Conservation (phyloP, 2,113 vertebrate genomes). For the Tapirus terrestris region DNA sequence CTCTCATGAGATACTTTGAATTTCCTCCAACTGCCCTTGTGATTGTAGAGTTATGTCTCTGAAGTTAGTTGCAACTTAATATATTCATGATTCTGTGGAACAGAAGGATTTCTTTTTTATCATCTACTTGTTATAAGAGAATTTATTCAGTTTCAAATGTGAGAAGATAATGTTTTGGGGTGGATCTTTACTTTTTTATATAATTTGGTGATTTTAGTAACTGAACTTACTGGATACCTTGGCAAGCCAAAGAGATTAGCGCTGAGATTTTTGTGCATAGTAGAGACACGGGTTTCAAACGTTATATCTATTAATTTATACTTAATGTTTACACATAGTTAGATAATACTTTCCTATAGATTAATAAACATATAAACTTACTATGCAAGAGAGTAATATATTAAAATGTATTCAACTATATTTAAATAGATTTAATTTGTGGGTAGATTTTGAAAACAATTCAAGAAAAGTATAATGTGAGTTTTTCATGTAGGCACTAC, state of each 20-base stretch:
- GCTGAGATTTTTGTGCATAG: background rate
- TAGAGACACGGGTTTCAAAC: background rate
- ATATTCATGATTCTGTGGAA: background rate
- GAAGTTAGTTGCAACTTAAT: background rate
- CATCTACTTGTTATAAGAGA: background rate
- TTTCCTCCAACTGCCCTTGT: background rate
- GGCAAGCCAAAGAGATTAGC: background rate
- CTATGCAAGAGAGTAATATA: background rate
- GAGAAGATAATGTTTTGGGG: background rate
- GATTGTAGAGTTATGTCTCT: background rate
- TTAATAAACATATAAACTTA: background rate
- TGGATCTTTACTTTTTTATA: background rate
- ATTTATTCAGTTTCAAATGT: background rate
- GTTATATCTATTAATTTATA: background rate
- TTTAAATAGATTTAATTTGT: background rate
- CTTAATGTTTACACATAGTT: background rate
- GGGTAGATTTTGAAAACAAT: background rate
- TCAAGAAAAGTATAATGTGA: background rate
- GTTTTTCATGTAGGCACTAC: background rate
- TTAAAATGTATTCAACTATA: background rate
- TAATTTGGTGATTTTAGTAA: background rate
- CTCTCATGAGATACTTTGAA: background rate
- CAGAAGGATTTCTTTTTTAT: background rate
- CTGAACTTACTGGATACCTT: background rate
- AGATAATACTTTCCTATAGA: background rate